Base-by-base conservation (phyloP, 2,113 vertebrate species). In the Rhizomys pruinosus region DNA sequence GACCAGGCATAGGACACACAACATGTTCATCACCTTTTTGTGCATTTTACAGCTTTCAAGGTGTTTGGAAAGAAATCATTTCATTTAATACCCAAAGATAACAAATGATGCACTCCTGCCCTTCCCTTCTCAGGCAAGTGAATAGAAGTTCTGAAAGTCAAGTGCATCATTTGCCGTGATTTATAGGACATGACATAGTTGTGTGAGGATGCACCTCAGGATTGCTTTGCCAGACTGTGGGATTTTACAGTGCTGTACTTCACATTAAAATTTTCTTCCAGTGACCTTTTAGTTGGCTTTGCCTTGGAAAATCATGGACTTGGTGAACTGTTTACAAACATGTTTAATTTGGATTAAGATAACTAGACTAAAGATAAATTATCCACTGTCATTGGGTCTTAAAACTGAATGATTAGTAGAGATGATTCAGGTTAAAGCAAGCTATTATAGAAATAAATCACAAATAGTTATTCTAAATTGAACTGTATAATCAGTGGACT, bases 401-500 rank as follows among this genome's bases (percentile, higher is more conserved):
- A 52, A 29, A 57, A 57, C 16, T 90, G 57, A 42, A 72, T 57
- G 0, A 2, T 77, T 72, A 63, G 55, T 55, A 71, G n/a, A 76
- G 17, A 55, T 52, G 37, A 66, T 79, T 79, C 86, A 66, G 12
- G 17, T 85, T 71, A 85, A 89, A 78, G 17, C n/a, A 84, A 61
- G 19, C 32, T 25, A 69, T 78, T 92, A 4, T 63, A 42, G 68
- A 92, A 92, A 64, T 92, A 16, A 87, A 34, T n/a, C 17, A 55
- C 42, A n/a, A 34, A 39, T 25, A 79, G 44, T 16, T 61, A 77
- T 78, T 39, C 29, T 90, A 86, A 23, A n/a, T 72, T 86, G 34
- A 73, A 92, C 55, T 20, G 25, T 20, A 0, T 55, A 55, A 47
- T 44, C 32, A 59, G 29, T 25, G 23, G 37, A 34, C 61, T 76